These are phyloP conservation scores for Drosophila cracens DNA, from an alignment of 2,888 invertebrate genomes.

Conservation along the genomic window DNA sequence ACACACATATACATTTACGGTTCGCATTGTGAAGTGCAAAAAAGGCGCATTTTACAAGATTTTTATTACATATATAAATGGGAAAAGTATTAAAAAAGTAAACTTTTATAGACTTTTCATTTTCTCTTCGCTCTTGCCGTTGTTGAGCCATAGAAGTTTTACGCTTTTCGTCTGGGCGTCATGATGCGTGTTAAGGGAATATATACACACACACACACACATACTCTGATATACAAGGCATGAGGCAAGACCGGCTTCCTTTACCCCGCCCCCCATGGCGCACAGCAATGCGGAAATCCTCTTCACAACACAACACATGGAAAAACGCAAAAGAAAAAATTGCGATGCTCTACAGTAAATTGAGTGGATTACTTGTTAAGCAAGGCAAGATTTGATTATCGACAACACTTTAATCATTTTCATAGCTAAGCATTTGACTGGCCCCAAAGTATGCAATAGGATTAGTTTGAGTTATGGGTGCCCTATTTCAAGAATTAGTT, in stretches of 20 bases:
- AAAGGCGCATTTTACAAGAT: slow-evolving; percentile 81
- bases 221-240: slow-evolving; percentile 1
- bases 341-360: slow-evolving; percentile 31
- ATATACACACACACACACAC: slow-evolving; percentile 24
- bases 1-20: slow-evolving; percentile 26
- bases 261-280: background rate
- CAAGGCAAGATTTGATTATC: background rate
- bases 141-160: slow-evolving; percentile 50
- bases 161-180: slow-evolving; percentile 75
- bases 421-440: background rate
- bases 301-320: slow-evolving; percentile 25
- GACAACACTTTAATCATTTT: background rate
- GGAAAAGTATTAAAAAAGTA: slow-evolving; percentile 82
- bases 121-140: slow-evolving; percentile 16
- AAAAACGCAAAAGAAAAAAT: slow-evolving; percentile 34
- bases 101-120: slow-evolving; percentile 78
- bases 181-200: slow-evolving; percentile 77
- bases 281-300: slow-evolving; percentile 42
- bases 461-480: background rate
- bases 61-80: slow-evolving; percentile 81
- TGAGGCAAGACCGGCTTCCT: slow-evolving; percentile 27
- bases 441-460: slow-evolving; percentile 50
- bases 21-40: slow-evolving; percentile 72
- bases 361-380: slow-evolving; percentile 19
- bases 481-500: background rate